Evolutionary conservation across 1,140 invertebrate genomes (phyloP).

Genomic region (Neotoxoptera formosana): DNA sequence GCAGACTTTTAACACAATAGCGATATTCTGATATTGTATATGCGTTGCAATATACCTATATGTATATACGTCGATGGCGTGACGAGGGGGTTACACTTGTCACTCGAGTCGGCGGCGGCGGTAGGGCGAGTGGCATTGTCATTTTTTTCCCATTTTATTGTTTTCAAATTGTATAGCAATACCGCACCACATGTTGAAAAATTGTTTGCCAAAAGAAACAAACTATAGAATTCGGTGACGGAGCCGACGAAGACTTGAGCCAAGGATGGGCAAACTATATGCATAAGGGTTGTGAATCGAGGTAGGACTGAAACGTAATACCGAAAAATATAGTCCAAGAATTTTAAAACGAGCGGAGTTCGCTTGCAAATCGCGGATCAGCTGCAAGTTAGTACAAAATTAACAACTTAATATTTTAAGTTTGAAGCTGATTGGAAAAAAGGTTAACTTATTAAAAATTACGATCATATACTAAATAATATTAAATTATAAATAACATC

Average conservation of each 20-base stretch:
- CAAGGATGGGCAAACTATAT: background rate
- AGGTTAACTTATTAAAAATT: background rate
- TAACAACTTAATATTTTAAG: background rate
- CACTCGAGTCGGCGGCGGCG: background rate
- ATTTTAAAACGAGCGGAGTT: background rate
- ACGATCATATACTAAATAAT: background rate
- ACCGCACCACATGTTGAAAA: background rate
- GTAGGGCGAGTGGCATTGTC: conserved; percentile 10
- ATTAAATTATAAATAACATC: no score
- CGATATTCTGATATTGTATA: conserved; percentile 4
- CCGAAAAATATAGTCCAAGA: background rate
- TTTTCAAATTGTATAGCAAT: background rate
- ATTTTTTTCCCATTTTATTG: conserved; percentile 9
- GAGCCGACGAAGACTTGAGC: background rate
- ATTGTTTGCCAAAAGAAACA: background rate
- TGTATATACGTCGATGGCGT: background rate
- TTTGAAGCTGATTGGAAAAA: no score
- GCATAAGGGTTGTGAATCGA: background rate
- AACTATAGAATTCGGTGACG: background rate
- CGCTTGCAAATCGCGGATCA: background rate
- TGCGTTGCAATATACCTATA: background rate
- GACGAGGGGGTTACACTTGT: conserved; percentile 4
- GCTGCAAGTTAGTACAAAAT: background rate
- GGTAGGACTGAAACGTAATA: background rate
- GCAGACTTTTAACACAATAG: background rate